Conservation (phyloP, 2,888 invertebrate species). For the Cephus spinipes region DNA sequence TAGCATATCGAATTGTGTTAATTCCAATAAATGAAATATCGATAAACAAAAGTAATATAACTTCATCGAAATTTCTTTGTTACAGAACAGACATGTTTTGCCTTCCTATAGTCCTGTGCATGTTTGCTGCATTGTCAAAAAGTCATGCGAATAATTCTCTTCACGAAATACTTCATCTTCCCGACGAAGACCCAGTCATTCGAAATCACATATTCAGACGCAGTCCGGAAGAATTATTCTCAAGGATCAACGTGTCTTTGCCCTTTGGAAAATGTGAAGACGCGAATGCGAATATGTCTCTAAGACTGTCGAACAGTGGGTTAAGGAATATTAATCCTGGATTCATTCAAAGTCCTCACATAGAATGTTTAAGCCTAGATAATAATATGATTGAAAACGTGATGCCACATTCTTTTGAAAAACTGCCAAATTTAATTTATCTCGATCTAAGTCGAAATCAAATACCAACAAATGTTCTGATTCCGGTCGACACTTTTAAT, state of each 20-base stretch:
- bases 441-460: conserved; percentile 51
- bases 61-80: too few species aligned
- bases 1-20: too few species aligned
- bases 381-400: conserved; percentile 43
- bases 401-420: conserved; percentile 38
- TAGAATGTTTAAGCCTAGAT: conserved; percentile 44
- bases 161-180: too few species aligned
- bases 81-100: too few species aligned
- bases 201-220: too few species aligned
- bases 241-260: conserved; percentile 8
- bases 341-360: conserved; percentile 42
- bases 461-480: conserved; percentile 45
- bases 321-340: conserved; percentile 22
- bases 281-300: conserved; percentile 21
- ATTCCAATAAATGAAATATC: too few species aligned
- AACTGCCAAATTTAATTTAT: conserved; percentile 45
- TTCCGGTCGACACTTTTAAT: conserved; percentile 31
- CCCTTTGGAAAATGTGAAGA: conserved; percentile 48
- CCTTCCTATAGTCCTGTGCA: too few species aligned
- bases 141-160: too few species aligned
- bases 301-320: neutral
- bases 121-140: too few species aligned
- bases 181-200: too few species aligned
- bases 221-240: too few species aligned
- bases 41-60: too few species aligned